These are phyloP conservation scores for Synchiropus splendidus DNA, from an alignment of 2,113 vertebrate genomes.

Conservation along the genomic window DNA sequence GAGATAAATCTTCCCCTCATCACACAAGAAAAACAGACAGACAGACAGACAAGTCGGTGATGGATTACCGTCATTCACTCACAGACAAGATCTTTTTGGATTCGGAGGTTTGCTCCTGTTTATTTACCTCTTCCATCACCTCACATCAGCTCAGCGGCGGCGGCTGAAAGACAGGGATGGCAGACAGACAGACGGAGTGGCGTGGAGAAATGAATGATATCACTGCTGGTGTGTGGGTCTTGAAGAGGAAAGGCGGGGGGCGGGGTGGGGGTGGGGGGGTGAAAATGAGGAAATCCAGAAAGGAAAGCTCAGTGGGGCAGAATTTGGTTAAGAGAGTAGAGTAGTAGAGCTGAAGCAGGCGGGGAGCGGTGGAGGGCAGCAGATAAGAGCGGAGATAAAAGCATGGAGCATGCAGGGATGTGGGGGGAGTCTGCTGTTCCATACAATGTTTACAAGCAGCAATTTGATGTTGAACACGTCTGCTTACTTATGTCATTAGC, in stretches of 20 bases:
- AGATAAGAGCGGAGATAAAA: slow-evolving; percentile 52
- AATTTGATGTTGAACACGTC: slow-evolving; percentile 44
- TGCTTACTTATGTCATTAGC: slow-evolving; percentile 52
- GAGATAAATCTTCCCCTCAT: slow-evolving; percentile 41
- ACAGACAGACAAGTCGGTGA: slow-evolving; percentile 29
- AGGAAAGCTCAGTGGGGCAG: slow-evolving; percentile 11
- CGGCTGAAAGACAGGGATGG: slow-evolving; percentile 41
- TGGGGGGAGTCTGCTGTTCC: slow-evolving; percentile 8
- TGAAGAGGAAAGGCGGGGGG: slow-evolving; percentile 11
- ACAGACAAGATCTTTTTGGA: slow-evolving; percentile 59
- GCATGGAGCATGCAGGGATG: slow-evolving; percentile 16
- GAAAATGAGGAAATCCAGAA: slow-evolving; percentile 25
- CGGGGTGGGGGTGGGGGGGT: too few relatives aligned
- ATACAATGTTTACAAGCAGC: slow-evolving; percentile 53
- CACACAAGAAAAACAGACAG: slow-evolving; percentile 12
- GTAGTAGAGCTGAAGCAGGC: slow-evolving; percentile 23
- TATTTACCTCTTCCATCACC: slow-evolving; percentile 55
- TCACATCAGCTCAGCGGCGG: slow-evolving; percentile 46
- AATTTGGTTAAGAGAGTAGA: slow-evolving; percentile 29
- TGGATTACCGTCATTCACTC: slow-evolving; percentile 51
- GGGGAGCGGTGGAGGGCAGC: slow-evolving; percentile 39
- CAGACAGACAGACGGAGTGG: slow-evolving; percentile 48
- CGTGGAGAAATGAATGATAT: slow-evolving; percentile 47
- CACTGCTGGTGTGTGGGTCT: slow-evolving; percentile 29
- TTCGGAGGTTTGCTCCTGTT: slow-evolving; percentile 50